phyloP scores from a whole-genome alignment of 2,113 vertebrate genomes.

The Fregata magnificens region DNA sequence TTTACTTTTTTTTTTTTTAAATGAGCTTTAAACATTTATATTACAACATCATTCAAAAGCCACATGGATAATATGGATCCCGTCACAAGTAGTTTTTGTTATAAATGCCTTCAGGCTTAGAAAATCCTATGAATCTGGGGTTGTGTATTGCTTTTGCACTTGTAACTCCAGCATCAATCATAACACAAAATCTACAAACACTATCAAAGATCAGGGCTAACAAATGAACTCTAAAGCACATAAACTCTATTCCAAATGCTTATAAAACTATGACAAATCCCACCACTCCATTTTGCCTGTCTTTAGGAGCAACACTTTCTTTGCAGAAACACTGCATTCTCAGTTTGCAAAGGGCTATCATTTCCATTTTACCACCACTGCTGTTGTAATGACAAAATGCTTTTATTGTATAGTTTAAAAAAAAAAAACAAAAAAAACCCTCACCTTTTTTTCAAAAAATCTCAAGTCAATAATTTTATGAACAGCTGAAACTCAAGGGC shows the following conservation, averaged over 20 bases:
- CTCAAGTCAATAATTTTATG: not conserved
- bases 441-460: not conserved
- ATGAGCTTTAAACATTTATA: not conserved
- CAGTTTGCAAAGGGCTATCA: not conserved
- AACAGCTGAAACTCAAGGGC: not conserved
- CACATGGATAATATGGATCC: not conserved
- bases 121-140: not conserved
- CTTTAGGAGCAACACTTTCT: not conserved
- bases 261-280: not conserved
- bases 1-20: not conserved
- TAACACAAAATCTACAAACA: not conserved
- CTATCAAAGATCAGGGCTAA: not conserved
- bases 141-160: not conserved
- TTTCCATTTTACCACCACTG: not conserved
- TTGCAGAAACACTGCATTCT: not conserved
- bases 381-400: not conserved
- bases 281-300: not conserved
- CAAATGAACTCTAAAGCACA: not conserved
- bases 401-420: not conserved
- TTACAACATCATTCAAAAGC: not conserved
- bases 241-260: not conserved
- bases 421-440: not conserved
- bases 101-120: not conserved
- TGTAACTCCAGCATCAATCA: not conserved
- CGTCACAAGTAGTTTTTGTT: not conserved